phyloP scores from a whole-genome alignment of 2,113 vertebrate genomes.

The Grantiella picta region DNA sequence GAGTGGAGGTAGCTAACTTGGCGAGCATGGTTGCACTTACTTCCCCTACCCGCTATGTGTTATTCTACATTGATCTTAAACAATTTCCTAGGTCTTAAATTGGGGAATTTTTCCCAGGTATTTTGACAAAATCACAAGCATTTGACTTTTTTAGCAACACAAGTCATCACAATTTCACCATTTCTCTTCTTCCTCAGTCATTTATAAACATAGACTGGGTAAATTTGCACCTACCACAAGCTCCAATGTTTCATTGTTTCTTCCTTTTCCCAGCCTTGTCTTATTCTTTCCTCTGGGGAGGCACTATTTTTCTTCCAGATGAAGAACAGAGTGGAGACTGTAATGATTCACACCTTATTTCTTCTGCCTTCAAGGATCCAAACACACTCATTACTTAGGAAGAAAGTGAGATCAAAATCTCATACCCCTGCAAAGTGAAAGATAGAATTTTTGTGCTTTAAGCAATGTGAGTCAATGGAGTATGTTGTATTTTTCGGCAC shows the following conservation, averaged over 20 bases:
- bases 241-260: neutral
- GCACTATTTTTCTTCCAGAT: neutral
- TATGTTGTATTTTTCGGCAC: neutral
- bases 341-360: neutral
- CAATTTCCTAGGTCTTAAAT: neutral
- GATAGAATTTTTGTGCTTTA: neutral
- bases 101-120: neutral
- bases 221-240: neutral
- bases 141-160: neutral
- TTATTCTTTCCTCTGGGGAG: neutral
- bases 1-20: neutral
- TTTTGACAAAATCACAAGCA: neutral
- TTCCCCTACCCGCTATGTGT: fast-evolving
- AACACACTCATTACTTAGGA: neutral
- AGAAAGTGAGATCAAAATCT: neutral
- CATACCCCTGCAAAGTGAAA: neutral
- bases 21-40: neutral
- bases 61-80: neutral
- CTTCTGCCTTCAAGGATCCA: neutral
- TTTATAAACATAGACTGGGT: neutral
- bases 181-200: neutral
- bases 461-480: neutral
- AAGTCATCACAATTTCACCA: neutral
- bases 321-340: neutral
- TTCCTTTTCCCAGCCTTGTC: neutral